Evolutionary conservation across 2,797 vertebrate genomes (phyloP).

Genomic region (Lophotriccus pileatus): DNA sequence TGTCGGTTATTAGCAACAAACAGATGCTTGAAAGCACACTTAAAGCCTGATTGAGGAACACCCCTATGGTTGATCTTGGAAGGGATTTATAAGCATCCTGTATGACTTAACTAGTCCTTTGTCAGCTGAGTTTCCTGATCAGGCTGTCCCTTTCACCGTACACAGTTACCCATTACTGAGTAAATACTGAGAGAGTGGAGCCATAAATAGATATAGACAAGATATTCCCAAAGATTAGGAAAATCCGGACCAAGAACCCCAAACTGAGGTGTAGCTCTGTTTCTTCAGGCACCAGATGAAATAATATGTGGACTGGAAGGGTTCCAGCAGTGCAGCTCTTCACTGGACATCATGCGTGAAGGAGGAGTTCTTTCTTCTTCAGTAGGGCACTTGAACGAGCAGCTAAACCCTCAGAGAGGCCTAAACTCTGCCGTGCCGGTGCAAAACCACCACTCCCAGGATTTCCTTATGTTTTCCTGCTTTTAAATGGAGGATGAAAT

Average conservation of each 20-base stretch:
- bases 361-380: not conserved
- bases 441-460: not conserved
- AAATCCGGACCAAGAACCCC: not conserved
- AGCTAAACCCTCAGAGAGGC: not conserved
- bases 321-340: not conserved
- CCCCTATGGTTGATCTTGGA: not conserved
- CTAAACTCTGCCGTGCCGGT: not conserved
- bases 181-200: not conserved
- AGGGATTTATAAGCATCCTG: not conserved
- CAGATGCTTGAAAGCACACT: not conserved
- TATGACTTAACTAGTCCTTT: not conserved
- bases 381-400: not conserved
- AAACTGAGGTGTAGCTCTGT: not conserved
- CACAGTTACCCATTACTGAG: not conserved
- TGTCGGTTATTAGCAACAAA: not conserved
- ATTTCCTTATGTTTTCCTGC: not conserved
- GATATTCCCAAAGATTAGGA: not conserved
- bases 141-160: not conserved
- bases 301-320: not conserved
- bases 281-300: not conserved
- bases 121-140: not conserved
- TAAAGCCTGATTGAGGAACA: not conserved
- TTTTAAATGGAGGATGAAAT: not conserved
- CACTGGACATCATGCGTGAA: not conserved
- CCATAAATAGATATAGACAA: not conserved